Evolutionary conservation across 2,797 vertebrate genomes (phyloP).

Genomic region (Fistularia commersonii): DNA sequence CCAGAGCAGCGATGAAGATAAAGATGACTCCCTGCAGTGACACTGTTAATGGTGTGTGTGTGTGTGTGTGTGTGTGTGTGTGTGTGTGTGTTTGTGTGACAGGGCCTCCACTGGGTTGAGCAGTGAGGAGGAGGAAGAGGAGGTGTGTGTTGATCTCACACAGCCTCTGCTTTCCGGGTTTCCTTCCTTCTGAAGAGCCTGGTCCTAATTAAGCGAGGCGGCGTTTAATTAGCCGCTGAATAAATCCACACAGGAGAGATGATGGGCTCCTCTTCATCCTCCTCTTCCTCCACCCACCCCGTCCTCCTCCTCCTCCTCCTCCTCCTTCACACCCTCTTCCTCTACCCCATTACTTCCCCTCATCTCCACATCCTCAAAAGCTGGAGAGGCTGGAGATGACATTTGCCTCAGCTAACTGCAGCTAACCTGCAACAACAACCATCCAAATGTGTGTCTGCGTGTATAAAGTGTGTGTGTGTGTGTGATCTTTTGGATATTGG

Average conservation of each 20-base stretch:
- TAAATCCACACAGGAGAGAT: slow-evolving; percentile 78
- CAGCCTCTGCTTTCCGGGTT: slow-evolving; percentile 8
- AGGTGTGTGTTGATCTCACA: slow-evolving; percentile 32
- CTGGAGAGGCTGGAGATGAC: slow-evolving; percentile 75
- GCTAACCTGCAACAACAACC: slow-evolving; percentile 47
- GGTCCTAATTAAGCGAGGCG: slow-evolving; percentile 83
- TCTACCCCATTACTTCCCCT: slow-evolving; percentile 82
- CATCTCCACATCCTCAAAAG: slow-evolving; percentile 72
- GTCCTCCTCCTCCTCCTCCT: too few species aligned
- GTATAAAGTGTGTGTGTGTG: too few species aligned
- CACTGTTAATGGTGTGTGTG: too few species aligned
- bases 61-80: too few species aligned
- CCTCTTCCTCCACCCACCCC: too few species aligned
- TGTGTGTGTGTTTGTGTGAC: background rate
- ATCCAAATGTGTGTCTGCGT: too few species aligned
- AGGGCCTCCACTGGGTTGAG: too few species aligned
- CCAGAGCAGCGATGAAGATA: too few species aligned
- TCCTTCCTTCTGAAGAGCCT: slow-evolving; percentile 63
- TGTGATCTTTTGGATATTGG: too few species aligned
- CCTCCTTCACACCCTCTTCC: slow-evolving; percentile 81
- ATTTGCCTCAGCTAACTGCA: slow-evolving; percentile 62
- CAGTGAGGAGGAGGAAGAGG: too few species aligned
- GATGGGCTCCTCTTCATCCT: slow-evolving; percentile 81
- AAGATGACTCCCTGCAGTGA: too few species aligned
- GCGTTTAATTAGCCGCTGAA: slow-evolving; percentile 80